These are phyloP conservation scores for Haliclystus octoradiatus DNA, from an alignment of 30 jellyfish, hydroid and myxozoan genomes.

Conservation along the genomic window DNA sequence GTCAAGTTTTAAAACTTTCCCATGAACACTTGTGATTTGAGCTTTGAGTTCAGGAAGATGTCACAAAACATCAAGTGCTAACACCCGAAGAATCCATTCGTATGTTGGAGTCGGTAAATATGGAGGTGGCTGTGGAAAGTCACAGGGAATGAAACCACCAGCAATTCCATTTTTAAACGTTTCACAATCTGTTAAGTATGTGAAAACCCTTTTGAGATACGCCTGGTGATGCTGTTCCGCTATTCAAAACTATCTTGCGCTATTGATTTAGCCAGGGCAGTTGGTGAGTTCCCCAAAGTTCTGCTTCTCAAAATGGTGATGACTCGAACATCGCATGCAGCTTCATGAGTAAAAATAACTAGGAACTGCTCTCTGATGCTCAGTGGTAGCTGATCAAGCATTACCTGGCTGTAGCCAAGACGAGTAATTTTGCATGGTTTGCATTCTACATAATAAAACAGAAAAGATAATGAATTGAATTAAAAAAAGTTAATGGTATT, in stretches of 20 bases:
- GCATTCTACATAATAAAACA: background rate
- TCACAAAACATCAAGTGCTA: constrained; percentile 40
- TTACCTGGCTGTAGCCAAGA: constrained; percentile 10
- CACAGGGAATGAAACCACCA: background rate
- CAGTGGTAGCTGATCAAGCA: constrained; percentile 40
- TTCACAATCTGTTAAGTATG: constrained; percentile 27
- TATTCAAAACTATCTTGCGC: constrained; percentile 19
- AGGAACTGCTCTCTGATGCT: constrained; percentile 14
- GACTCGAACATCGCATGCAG: constrained; percentile 28
- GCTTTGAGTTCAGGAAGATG: constrained; percentile 18
- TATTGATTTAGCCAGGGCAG: constrained; percentile 18
- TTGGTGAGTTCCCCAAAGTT: constrained; percentile 3
- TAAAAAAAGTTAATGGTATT: too few relatives aligned
- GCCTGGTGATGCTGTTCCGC: constrained; percentile 27
- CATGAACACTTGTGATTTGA: constrained; percentile 18
- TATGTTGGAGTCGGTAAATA: constrained; percentile 13
- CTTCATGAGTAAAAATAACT: constrained; percentile 23
- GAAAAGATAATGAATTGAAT: too few relatives aligned
- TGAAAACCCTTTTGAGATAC: constrained; percentile 11
- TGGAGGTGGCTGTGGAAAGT: constrained; percentile 4
- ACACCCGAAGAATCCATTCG: constrained; percentile 30
- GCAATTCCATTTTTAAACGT: background rate
- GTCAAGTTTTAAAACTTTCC: constrained; percentile 30
- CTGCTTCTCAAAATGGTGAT: background rate
- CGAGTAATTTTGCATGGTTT: constrained; percentile 6